Evolutionary conservation across 1,140 invertebrate species (phyloP), one percentile per base, ranked within the genome.

Genomic region (Calycopis cecrops): DNA sequence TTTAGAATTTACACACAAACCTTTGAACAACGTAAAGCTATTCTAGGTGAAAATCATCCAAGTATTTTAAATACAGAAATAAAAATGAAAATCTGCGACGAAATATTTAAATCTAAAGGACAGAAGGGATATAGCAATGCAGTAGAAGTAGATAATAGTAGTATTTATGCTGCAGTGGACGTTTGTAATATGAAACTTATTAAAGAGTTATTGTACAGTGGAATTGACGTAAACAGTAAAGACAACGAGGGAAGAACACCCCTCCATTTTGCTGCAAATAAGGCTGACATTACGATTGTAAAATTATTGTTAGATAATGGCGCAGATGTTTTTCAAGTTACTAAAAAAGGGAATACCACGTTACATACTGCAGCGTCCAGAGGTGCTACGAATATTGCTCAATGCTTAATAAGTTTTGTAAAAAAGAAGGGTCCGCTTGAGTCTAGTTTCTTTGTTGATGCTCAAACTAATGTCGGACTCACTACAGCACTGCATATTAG

Each of bases 271-370:
- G 51, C 51, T 28, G 51, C 18, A 1, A 40, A 42, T n/a, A 42
- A n/a, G 0, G 35, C 7, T 18, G 51, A 52, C 16, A 14, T 48
- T 18, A 9, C 35, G 17, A 33, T 52, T 38, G 8, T 38, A 38
- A 49, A 12, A 38, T 42, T 44, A 35, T 7, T 56, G 49, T 48
- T 56, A 44, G 34, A 49, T 10, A 55, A 38, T 17, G 40, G 40
- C 17, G 40, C 40, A 44, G 40, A 44, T 14, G 9, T 44, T 44
- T 44, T 16, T 3, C 40, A 44, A 44, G 40, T 44, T 9, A 17
- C 40, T 12, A 44, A 16, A 14, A 44, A 44, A 16, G 40, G 40
- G 6, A 44, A 44, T 14, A 44, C 40, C 14, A 14, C 40, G 16
- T 16, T 44, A 14, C 40, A 44, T 14, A 44, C 14, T 44, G 40